Conservation (phyloP, 2,797 vertebrate species). For the Myotis planiceps region DNA sequence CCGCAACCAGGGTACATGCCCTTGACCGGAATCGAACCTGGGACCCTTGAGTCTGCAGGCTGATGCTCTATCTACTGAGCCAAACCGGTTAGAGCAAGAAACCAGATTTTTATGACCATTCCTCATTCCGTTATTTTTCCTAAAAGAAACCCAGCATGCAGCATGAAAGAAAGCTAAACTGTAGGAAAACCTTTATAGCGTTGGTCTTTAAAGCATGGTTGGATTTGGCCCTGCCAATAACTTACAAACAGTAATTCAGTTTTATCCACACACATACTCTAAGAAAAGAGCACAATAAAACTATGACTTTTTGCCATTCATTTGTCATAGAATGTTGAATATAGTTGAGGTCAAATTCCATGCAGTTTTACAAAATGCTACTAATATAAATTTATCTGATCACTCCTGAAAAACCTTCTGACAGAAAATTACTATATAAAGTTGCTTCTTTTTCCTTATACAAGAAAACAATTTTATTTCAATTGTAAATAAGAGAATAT, state of each 20-base stretch:
- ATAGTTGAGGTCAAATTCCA: neutral
- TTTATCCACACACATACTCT: neutral
- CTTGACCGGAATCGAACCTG: no score
- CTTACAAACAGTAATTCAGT: neutral
- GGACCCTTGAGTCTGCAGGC: no score
- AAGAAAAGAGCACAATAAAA: slow-evolving; percentile 5
- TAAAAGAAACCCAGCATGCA: neutral
- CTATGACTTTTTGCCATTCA: neutral
- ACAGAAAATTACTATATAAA: slow-evolving; percentile 67
- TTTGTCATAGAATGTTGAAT: neutral
- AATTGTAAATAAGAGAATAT: neutral
- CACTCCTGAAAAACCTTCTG: neutral
- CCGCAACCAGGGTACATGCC: no score
- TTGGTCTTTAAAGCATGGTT: neutral
- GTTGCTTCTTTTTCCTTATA: slow-evolving; percentile 46
- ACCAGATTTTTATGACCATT: neutral
- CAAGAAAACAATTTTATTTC: neutral
- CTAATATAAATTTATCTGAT: neutral
- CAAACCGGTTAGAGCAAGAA: neutral
- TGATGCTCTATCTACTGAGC: no score
- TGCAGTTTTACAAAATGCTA: neutral
- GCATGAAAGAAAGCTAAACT: neutral
- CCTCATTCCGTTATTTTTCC: neutral
- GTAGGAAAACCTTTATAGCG: neutral
- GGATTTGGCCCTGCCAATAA: neutral